These are phyloP conservation scores for Cataglyphis altisquamis DNA, from an alignment of 2,888 invertebrate species.

Conservation along the genomic window DNA sequence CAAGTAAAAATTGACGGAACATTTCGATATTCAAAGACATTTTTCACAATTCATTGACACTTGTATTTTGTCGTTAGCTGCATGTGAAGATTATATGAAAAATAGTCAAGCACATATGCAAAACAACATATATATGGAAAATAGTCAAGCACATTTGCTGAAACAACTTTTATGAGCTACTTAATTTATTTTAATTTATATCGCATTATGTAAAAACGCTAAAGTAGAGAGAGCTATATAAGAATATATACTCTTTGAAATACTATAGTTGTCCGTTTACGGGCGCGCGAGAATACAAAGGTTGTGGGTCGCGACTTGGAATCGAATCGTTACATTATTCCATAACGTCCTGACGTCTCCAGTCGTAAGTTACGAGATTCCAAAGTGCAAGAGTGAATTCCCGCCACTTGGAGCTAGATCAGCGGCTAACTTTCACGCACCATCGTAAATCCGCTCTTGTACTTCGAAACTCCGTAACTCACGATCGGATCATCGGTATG, in stretches of 20 bases:
- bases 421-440: conserved; percentile 77
- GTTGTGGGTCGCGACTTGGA: conserved; percentile 36
- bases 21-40: neutral
- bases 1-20: conserved; percentile 1
- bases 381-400: conserved; percentile 77
- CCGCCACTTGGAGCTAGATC: conserved; percentile 75
- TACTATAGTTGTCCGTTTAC: neutral
- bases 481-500: conserved; percentile 77
- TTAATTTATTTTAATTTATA: neutral
- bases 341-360: conserved; percentile 64
- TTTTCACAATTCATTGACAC: neutral
- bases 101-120: neutral
- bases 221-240: neutral
- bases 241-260: conserved; percentile 7
- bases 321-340: conserved; percentile 69
- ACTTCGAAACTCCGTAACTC: conserved; percentile 76
- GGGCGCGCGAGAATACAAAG: conserved; percentile 13
- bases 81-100: neutral
- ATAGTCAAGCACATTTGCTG: neutral
- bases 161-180: neutral
- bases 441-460: conserved; percentile 75
- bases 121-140: too few relatives aligned
- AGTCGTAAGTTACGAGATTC: conserved; percentile 72
- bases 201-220: neutral
- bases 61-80: neutral